phyloP scores from a whole-genome alignment of 2,888 invertebrate species.

The Campoletis raptor region DNA sequence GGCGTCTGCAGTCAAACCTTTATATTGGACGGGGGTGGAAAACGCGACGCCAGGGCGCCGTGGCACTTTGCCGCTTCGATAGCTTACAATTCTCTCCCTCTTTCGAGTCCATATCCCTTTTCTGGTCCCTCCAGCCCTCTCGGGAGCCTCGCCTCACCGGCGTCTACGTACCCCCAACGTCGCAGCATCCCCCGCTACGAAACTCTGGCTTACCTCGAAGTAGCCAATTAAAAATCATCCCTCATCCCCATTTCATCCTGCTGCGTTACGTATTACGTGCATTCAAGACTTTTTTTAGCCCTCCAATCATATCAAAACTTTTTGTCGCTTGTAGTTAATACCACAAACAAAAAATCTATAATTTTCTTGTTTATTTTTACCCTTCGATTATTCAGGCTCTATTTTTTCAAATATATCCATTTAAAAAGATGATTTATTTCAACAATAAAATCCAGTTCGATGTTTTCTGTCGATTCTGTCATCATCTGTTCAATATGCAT shows the following conservation, averaged over 20 bases:
- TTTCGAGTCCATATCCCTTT: neutral
- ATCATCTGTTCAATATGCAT: neutral
- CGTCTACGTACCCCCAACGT: conserved; percentile 33
- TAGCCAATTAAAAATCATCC: conserved; percentile 79
- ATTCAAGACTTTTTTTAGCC: conserved; percentile 14
- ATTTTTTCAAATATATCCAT: neutral
- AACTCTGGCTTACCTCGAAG: conserved; percentile 69
- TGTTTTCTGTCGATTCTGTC: neutral
- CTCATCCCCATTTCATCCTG: conserved; percentile 51
- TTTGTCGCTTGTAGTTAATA: conserved; percentile 4
- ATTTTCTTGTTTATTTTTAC: neutral
- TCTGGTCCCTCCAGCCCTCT: conserved; percentile 33
- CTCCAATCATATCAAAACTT: conserved; percentile 29
- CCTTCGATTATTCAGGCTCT: neutral
- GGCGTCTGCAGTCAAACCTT: conserved; percentile 60
- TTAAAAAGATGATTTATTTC: neutral
- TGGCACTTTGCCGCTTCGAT: conserved; percentile 78
- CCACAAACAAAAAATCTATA: neutral
- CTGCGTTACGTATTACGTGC: conserved; percentile 52
- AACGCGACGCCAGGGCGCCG: conserved; percentile 69
- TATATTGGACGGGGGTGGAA: conserved; percentile 48
- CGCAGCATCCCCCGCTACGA: conserved; percentile 19
- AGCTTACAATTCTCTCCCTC: conserved; percentile 72
- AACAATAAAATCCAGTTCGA: neutral
- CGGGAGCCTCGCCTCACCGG: conserved; percentile 40